A percentile compares a stretch with the other conserved stretches of the same genome.
These are phyloP conservation scores for Lophotriccus pileatus DNA, from an alignment of 2,797 vertebrate genomes.

Conservation along the genomic window DNA sequence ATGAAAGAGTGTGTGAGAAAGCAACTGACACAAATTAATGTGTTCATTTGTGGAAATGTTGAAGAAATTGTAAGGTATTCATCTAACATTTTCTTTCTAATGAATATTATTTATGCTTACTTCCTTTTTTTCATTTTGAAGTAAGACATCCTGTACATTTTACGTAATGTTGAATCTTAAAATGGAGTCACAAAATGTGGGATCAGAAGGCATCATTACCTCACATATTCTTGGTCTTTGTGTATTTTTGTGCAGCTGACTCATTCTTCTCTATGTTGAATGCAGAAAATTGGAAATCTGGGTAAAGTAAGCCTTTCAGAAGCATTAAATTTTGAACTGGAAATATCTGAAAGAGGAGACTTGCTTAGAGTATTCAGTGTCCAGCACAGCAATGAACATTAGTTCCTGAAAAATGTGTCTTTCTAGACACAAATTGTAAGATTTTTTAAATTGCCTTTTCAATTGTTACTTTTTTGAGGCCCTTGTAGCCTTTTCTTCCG, in stretches of 20 bases:
- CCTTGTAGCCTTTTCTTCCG: background rate
- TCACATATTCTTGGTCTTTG: background rate
- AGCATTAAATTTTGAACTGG: background rate
- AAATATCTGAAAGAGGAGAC: background rate
- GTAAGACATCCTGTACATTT: background rate
- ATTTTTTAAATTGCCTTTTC: background rate
- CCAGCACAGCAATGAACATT: background rate
- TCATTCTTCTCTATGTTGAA: background rate
- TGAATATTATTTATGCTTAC: background rate
- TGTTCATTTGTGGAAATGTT: background rate
- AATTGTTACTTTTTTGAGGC: rapidly evolving
- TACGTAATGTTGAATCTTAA: background rate
- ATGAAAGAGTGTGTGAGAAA: rapidly evolving
- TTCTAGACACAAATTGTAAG: background rate
- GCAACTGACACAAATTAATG: background rate
- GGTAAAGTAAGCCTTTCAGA: background rate
- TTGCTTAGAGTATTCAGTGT: background rate
- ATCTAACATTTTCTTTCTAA: background rate
- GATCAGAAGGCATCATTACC: background rate
- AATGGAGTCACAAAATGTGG: background rate
- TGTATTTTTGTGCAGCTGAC: background rate
- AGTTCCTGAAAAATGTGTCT: background rate
- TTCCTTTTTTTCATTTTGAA: background rate
- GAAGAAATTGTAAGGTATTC: background rate
- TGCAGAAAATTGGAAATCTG: background rate